Evolutionary conservation across 2,888 invertebrate species (phyloP), one percentile per base, ranked within the genome.

Genomic region (Eupelmus urozonus): DNA sequence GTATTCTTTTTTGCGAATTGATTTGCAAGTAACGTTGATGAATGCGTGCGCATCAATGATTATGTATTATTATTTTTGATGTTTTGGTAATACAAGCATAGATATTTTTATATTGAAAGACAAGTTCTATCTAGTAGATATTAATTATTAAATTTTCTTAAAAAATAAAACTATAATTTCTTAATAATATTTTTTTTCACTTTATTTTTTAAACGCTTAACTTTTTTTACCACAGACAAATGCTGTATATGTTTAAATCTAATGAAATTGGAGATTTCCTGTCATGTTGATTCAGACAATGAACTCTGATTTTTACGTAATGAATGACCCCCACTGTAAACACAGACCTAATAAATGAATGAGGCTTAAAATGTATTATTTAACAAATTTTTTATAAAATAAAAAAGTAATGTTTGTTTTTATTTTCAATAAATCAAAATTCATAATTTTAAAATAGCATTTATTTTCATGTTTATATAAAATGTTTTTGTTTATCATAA

Each of bases 231-330:
- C 53, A 53, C 2, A 4, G 20, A 53, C 20, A 7, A 45, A 45
- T 13, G 53, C 20, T 4, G 27, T 27, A 59, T 34, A 59, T 34
- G 34, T 59, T 59, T 34, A 59, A 59, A 34, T 59, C 34, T 34
- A 59, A 29, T 34, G 29, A 34, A 63, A 63, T 63, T 63, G 63
- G 63, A 45, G 63, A 45, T 45, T 63, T 63, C 63, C 63, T 63
- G 63, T 63, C 45, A 16, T 63, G 63, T 63, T 63, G 63, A 63
- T 63, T 63, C 34, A 63, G 57, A 25, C 42, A 57, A 69, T 55
- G 55, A 51, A 40, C 40, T 55, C 40, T 57, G 57, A 55, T 57
- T 57, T 57, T 57, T 69, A 69, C 57, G 57, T 63, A 63, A 63
- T 63, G 25, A 63, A 63, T 63, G 63, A 45, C 63, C 63, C 59